Conservation (phyloP, 2,888 invertebrate species). For the Hyppa rectilinea region DNA sequence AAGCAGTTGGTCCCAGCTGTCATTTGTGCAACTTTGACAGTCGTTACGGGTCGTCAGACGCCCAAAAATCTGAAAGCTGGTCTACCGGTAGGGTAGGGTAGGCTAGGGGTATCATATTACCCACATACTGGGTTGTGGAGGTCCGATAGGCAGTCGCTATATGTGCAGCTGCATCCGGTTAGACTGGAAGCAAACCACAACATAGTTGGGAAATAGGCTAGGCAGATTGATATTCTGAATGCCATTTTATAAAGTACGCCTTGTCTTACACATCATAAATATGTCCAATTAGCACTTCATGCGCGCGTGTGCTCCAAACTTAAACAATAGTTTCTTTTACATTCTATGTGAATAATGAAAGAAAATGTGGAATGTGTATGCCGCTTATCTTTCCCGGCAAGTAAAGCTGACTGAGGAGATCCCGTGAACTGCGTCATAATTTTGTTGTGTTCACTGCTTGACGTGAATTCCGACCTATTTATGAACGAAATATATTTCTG, state of each 20-base stretch:
- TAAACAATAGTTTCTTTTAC: constrained; percentile 26
- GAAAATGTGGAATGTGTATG: constrained; percentile 49
- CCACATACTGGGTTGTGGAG: too few relatives aligned
- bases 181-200: too few relatives aligned
- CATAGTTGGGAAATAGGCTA: too few relatives aligned
- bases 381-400: constrained; percentile 61
- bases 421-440: constrained; percentile 50
- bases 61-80: too few relatives aligned
- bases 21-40: too few relatives aligned
- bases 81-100: too few relatives aligned
- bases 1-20: too few relatives aligned
- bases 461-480: constrained; percentile 44
- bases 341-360: constrained; percentile 32
- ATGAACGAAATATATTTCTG: constrained; percentile 45
- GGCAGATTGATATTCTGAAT: not conserved
- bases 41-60: too few relatives aligned
- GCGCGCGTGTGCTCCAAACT: not conserved
- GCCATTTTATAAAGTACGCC: not conserved
- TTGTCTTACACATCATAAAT: not conserved
- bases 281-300: not conserved
- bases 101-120: too few relatives aligned
- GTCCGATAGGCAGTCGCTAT: too few relatives aligned
- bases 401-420: constrained; percentile 57
- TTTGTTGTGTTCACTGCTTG: constrained; percentile 60
- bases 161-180: too few relatives aligned